Base-by-base conservation (phyloP, 2,113 vertebrate species). In the Jaculus jaculus region DNA sequence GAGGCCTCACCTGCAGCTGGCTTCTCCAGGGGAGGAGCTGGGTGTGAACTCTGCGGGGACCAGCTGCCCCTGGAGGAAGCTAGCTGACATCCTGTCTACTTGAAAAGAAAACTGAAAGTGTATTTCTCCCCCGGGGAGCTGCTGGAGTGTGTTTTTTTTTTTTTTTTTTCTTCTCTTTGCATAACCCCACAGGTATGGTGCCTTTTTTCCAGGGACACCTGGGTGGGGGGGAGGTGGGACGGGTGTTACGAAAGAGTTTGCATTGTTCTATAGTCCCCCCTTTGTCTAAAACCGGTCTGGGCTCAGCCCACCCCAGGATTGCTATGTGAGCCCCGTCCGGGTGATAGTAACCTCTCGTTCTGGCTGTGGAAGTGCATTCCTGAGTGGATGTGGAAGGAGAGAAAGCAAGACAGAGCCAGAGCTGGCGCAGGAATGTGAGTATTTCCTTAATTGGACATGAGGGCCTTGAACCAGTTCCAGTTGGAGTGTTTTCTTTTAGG, bases 361-460 rank as follows among this genome's bases (percentile, higher is more conserved):
- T 96, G 96, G 95, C 96, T 81, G 72, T 84, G 26, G 42, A 77
- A 78, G 69, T 17, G 75, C 95, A 75, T 83, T 96, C 90, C 84
- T 88, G 32, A 10, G 13, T 61, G 11, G 85, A 51, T 63, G 61
- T 71, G 89, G 88, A 95, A 54, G 88, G 92, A 90, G 68, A 84
- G 80, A 91, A 58, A 71, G 91, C 89, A 58, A 34, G 82, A 84
- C 21, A 73, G 90, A 84, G 84, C 65, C 63, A 77, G 94, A 84
- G 96, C 84, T 37, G 65, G 87, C 16, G 11, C 82, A 91, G 93
- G 95, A 97, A 96, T 96, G 95, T 71, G 82, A 94, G 75, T 80
- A 30, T 92, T 95, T 95, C 96, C 97, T 97, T 97, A 97, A 97
- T 96, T 96, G 97, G 96, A 96, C 95, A 96, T 32, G 51, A 96